These are phyloP conservation scores for Odocoileus hemionus DNA, from an alignment of 2,113 vertebrate species.

Conservation along the genomic window DNA sequence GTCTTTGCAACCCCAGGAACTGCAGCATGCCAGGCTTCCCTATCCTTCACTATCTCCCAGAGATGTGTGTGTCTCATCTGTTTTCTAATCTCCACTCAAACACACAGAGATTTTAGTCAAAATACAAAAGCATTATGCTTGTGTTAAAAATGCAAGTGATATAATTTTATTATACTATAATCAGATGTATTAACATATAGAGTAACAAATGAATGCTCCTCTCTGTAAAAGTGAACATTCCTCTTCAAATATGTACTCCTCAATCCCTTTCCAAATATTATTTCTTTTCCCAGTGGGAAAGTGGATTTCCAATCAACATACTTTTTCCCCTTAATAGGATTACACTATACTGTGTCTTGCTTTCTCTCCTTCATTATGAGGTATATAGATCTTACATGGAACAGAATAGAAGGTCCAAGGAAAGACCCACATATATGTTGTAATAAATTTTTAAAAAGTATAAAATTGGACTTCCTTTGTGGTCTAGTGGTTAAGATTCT, in stretches of 20 bases:
- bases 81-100: background rate
- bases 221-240: background rate
- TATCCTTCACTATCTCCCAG: background rate
- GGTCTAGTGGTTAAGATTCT: background rate
- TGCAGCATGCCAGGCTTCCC: background rate
- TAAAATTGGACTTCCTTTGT: background rate
- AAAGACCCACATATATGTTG: background rate
- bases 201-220: background rate
- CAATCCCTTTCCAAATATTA: background rate
- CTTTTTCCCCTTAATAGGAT: background rate
- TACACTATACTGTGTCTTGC: background rate
- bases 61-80: background rate
- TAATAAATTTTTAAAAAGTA: background rate
- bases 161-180: background rate
- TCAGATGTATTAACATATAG: background rate
- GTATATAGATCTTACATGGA: background rate
- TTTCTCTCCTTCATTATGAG: background rate
- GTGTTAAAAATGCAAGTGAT: background rate
- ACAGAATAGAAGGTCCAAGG: background rate
- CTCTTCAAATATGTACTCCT: background rate
- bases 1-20: background rate
- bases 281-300: background rate
- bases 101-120: background rate
- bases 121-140: background rate
- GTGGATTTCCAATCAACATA: background rate